phyloP scores from a whole-genome alignment of 2,113 vertebrate genomes.

The Urocynchramus pylzowi region DNA sequence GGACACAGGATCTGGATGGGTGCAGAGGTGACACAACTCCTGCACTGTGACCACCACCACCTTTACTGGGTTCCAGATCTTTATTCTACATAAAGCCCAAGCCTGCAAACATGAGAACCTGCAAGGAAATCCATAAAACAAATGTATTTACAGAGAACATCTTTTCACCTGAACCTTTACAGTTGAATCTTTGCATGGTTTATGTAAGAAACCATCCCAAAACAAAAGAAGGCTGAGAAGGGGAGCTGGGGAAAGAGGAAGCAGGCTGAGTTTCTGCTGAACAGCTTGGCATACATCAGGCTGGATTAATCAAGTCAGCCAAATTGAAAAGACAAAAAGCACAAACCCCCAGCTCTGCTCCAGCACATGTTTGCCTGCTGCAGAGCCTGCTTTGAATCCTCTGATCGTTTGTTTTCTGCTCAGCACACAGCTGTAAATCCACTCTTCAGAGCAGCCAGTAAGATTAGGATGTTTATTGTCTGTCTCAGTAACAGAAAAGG shows the following conservation, averaged over 20 bases:
- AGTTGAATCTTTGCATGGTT: background rate
- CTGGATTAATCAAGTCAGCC: constrained; percentile 56
- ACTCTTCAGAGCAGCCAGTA: background rate
- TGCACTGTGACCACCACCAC: background rate
- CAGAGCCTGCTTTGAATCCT: constrained; percentile 25
- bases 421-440: constrained; percentile 52
- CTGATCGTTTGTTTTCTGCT: constrained; percentile 30
- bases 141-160: accelerated
- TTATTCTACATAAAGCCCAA: background rate
- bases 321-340: constrained; percentile 39
- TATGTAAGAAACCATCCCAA: background rate
- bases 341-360: constrained; percentile 44
- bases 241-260: background rate
- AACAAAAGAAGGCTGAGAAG: background rate
- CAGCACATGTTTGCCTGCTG: background rate
- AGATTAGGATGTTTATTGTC: constrained; percentile 44
- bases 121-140: background rate
- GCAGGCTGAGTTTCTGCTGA: constrained; percentile 27
- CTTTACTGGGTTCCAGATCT: background rate
- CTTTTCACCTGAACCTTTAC: background rate
- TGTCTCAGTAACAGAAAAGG: background rate
- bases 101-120: background rate
- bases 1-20: accelerated
- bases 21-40: background rate
- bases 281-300: constrained; percentile 49